Evolutionary conservation across 2,797 vertebrate genomes (phyloP), one percentile per base, ranked within the genome.

Genomic region (Sarcophilus harrisii): DNA sequence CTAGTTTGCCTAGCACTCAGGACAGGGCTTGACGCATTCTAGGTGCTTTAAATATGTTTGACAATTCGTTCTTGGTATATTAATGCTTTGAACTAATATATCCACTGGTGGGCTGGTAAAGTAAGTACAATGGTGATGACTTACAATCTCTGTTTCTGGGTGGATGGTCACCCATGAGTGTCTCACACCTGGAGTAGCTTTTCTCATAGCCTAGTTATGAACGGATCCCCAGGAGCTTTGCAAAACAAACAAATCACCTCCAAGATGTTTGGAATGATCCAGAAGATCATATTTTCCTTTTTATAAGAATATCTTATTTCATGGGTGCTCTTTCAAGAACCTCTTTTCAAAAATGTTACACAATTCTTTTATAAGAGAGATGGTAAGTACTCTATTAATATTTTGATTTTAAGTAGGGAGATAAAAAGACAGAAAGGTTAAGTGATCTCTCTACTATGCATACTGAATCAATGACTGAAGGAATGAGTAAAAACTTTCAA

Each of bases 401-500:
- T 87, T 30, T 49, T 49, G 38, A 87, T 87, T 87, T 87, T 87
- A 87, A 87, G 27, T 81, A 87, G 24, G 73, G 38, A 49, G 38
- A 49, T 49, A 87, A 27, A 87, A 87, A 27, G 21, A 30, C 73
- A 87, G 73, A 45, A 81, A 81, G 73, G 73, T 87, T 87, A 45
- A 49, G 38, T 27, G 38, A 87, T 49, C 38, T 87, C 18, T 87
- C 73, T 16, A 5, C 0, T 49, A 90, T 90, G 58, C 10, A 49
- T 2, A 73, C 4, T 91, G 87, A 96, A 54, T 95, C 57, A 66
- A 18, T 90, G 95, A 92, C 94, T 96, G 57, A 92, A 8, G 94
- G 30, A 93, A 95, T 45, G 90, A 91, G 81, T 21, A 95, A 94
- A 49, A 94, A 73, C 16, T 94, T 97, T 97, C 45, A 62, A 96